These are phyloP conservation scores for Phoenicopterus ruber DNA, from an alignment of 2,113 vertebrate species.

Conservation along the genomic window DNA sequence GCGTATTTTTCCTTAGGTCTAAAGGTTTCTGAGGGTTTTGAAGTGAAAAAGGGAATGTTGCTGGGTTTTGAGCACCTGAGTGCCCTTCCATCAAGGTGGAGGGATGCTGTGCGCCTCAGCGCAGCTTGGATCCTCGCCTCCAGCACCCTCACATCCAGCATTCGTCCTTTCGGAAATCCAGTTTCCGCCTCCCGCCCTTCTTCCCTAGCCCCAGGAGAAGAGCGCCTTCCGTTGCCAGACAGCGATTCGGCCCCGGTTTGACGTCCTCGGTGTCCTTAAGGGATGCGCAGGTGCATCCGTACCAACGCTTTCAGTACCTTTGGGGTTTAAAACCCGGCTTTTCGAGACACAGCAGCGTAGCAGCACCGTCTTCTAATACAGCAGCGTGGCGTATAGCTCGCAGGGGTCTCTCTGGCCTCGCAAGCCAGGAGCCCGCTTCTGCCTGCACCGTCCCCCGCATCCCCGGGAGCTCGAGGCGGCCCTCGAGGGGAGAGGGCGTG, in stretches of 20 bases:
- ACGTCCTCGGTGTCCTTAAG: not conserved
- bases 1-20: not conserved
- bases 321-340: not conserved
- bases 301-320: not conserved
- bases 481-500: not conserved
- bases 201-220: not conserved
- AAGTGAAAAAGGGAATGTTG: not conserved
- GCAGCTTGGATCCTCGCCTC: not conserved
- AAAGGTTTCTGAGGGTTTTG: not conserved
- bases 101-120: not conserved
- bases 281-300: not conserved
- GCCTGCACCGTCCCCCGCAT: not conserved
- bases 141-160: no score
- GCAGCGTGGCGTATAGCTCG: no score
- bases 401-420: no score
- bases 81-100: not conserved
- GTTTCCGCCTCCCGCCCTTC: not conserved
- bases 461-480: no score
- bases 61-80: not conserved
- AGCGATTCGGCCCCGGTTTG: not conserved
- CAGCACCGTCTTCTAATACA: not conserved
- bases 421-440: not conserved
- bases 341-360: not conserved
- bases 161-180: not conserved
- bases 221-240: not conserved